Evolutionary conservation across 2,797 vertebrate genomes (phyloP), one percentile per base, ranked within the genome.

Genomic region (Leptodactylus fallax): DNA sequence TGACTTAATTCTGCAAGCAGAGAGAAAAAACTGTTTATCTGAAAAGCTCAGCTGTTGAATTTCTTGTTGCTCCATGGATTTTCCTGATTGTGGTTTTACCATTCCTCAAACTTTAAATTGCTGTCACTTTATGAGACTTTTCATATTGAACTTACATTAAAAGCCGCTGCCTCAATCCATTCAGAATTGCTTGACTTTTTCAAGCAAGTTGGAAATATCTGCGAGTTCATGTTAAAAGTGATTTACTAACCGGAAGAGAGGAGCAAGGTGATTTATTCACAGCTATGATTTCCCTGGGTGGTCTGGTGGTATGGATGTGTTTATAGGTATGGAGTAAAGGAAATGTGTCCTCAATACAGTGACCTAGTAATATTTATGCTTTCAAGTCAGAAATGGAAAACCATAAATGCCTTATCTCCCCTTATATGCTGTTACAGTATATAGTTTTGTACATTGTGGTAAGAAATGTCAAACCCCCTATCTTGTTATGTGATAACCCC

Each of bases 181-280:
- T 79, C n/a, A 36, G 53, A 27, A 79, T 79, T 71, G 27, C 67
- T 71, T 45, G 19, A 10, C 78, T 79, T 79, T 79, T 36, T 79
- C 25, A 45, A 10, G 10, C 27, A 45, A 36, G 56, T 53, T 58
- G 7, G 16, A 58, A 79, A 17, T 79, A 71, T 71, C 69, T 72
- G 67, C 67, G 17, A 45, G 67, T 71, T 71, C 14, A 5, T 45
- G 27, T 71, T 71, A 17, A 36, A 71, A 45, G 25, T 71, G 67
- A 71, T 71, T 71, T 17, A 71, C 12, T 71, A 71, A 71, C 23
- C 14, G 3, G 63, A n/a, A 67, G 63, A 27, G 23, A 67, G 63
- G 12, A 65, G 23, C n/a, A 25, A 65, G 23, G n/a, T 23, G 23
- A 67, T 23, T 25, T 67, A 67, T 25, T 21, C 9, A 23, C 8